These are phyloP conservation scores for Adelphocoris suturalis DNA, from an alignment of 2,888 invertebrate genomes.

Conservation along the genomic window DNA sequence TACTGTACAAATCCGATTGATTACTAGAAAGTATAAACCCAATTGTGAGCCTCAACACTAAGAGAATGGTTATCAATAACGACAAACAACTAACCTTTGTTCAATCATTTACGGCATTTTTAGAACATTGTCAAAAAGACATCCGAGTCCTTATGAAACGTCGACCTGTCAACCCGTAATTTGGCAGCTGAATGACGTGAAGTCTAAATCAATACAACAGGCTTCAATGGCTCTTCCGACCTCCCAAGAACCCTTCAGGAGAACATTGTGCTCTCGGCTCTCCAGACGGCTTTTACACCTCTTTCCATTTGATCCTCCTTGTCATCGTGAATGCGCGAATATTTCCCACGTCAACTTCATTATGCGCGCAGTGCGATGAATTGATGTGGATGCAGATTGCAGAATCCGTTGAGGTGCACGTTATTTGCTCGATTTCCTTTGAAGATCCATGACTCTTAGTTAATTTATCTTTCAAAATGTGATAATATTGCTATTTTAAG, in stretches of 20 bases:
- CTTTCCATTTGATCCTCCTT: background rate
- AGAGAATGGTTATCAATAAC: too few relatives aligned
- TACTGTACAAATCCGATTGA: too few relatives aligned
- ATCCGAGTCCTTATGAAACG: background rate
- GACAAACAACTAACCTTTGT: too few relatives aligned
- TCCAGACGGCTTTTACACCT: background rate
- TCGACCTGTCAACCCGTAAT: background rate
- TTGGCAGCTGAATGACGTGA: background rate
- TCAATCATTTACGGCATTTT: background rate
- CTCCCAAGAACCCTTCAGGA: background rate
- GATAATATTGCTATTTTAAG: too few relatives aligned
- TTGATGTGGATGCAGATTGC: too few relatives aligned
- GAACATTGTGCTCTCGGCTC: background rate
- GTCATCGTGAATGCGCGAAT: background rate
- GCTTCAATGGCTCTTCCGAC: background rate
- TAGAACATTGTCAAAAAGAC: background rate
- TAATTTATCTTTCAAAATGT: too few relatives aligned
- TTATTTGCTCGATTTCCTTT: too few relatives aligned
- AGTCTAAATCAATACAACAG: background rate
- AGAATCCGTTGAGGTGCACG: too few relatives aligned
- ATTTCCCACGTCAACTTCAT: background rate
- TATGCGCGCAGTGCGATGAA: too few relatives aligned
- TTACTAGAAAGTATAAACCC: too few relatives aligned
- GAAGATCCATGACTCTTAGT: too few relatives aligned
- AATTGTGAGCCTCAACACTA: too few relatives aligned